Percentiles rank a stretch among this genome's conserved stretches.
Evolutionary conservation across 2,113 vertebrate species (phyloP).

Genomic region (Hypocryptadius cinnamomeus): DNA sequence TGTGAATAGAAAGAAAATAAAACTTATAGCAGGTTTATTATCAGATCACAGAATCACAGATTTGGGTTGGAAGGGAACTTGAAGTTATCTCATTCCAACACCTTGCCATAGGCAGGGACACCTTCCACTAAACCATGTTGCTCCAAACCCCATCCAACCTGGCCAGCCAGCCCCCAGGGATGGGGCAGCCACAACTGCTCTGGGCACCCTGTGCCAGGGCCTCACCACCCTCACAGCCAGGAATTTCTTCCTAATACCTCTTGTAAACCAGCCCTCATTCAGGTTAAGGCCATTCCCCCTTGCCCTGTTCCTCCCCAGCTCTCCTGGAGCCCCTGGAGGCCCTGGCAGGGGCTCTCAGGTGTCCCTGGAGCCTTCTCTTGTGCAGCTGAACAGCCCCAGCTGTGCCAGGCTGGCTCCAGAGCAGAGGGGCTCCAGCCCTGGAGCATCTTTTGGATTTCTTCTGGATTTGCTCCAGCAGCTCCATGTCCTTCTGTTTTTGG

Average conservation of each 20-base stretch:
- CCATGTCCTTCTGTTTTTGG: fast-evolving
- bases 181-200: neutral
- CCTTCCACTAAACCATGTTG: fast-evolving
- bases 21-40: neutral
- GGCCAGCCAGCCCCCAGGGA: too few species aligned
- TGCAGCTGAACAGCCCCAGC: fast-evolving
- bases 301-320: neutral
- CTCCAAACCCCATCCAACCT: neutral
- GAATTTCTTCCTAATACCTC: neutral
- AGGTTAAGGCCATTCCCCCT: neutral
- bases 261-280: neutral
- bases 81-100: neutral
- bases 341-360: neutral
- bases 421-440: neutral
- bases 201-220: neutral
- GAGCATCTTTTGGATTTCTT: neutral
- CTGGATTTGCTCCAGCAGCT: neutral
- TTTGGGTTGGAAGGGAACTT: neutral
- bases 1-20: neutral
- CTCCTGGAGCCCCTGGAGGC: neutral
- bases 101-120: neutral
- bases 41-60: neutral
- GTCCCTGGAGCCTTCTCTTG: neutral
- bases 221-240: neutral
- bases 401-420: neutral